These are phyloP conservation scores for Pithys albifrons DNA, from an alignment of 2,113 vertebrate species.

Conservation along the genomic window DNA sequence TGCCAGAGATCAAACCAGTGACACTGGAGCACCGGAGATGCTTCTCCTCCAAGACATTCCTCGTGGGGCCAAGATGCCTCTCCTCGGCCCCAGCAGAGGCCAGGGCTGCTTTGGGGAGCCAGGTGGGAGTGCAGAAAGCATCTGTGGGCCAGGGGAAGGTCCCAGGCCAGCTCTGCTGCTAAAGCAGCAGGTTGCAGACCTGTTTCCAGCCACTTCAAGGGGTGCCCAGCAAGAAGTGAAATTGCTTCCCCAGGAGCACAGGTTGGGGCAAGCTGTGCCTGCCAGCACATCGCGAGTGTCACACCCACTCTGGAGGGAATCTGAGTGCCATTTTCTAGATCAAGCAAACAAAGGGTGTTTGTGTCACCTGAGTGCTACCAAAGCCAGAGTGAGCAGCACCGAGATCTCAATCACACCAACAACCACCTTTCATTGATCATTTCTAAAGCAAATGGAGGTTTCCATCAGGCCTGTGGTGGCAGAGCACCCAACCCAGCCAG, in stretches of 20 bases:
- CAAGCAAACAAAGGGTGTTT: neutral
- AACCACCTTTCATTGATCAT: accelerated
- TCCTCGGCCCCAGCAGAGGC: accelerated
- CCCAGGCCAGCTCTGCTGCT: neutral
- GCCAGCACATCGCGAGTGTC: accelerated
- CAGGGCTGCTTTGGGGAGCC: neutral
- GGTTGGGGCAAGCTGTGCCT: neutral
- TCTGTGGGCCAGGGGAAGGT: neutral
- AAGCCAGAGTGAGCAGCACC: neutral
- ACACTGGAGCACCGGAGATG: neutral
- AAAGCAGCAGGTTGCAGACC: neutral
- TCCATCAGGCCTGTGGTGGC: neutral
- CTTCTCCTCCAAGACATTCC: neutral
- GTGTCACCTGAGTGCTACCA: neutral
- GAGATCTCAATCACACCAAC: neutral
- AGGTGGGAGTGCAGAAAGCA: neutral
- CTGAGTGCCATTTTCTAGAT: neutral
- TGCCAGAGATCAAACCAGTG: neutral
- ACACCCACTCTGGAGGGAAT: accelerated
- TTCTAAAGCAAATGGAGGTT: neutral
- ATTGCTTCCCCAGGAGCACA: accelerated
- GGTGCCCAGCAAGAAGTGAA: neutral
- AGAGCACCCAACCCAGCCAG: neutral
- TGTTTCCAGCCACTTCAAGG: neutral
- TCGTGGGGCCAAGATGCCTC: neutral